Evolutionary conservation across 1,140 invertebrate genomes (phyloP), one percentile per base, ranked within the genome.

Genomic region (Hypothenemus hampei): DNA sequence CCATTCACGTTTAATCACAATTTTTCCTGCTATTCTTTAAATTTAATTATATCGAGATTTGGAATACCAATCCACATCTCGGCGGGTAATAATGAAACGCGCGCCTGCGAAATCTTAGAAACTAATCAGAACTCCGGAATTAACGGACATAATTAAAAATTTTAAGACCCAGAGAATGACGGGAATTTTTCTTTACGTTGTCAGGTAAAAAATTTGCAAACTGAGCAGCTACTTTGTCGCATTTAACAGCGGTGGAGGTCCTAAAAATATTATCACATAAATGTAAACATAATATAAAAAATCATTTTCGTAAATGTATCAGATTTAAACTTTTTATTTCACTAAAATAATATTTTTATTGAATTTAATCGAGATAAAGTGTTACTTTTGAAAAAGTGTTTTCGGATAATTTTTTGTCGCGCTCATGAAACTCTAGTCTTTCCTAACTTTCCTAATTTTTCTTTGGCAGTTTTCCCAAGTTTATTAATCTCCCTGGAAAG

Each of bases 361-460:
- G 26, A 29, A n/a, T 5, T 36, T 8, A 5, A 11, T 11, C 33
- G 8, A 8, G 5, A 5, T 7, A 36, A 5, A 8, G 15, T 11
- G 8, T 11, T 1, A 15, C 13, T 36, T 6, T 36, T 36, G 13
- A 36, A 36, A 36, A 36, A 11, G 15, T 15, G 15, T 36, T 36
- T 5, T 11, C 35, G 15, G 8, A 21, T 11, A 3, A 29, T 45
- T 45, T 43, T 35, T 48, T 36, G 29, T 48, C 45, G 41, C 45
- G 45, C 45, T 33, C 16, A 29, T 48, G 45, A 22, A 3, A 16
- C 44, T 21, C 11, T 20, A 16, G 15, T 37, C 39, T 43, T 52
- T 35, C 24, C 13, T 40, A 57, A 57, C 47, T 57, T 57, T 57
- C 55, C 55, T 50, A 51, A 57, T 57, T 57, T 57, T 57, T 50